These are phyloP conservation scores for Junonia oenone DNA, from an alignment of 2,888 invertebrate genomes.

Conservation along the genomic window DNA sequence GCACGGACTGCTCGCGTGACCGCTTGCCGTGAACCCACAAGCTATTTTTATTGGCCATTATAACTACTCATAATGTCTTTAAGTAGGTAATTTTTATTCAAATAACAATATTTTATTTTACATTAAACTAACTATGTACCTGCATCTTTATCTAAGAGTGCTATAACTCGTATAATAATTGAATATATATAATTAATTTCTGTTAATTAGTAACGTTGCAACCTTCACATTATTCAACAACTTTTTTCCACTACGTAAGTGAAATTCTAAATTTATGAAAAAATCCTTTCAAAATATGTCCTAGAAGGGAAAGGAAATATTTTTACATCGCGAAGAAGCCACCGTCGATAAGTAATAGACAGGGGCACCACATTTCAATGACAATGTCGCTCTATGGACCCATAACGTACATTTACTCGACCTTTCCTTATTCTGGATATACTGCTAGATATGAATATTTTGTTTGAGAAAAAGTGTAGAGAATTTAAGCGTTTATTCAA, in stretches of 20 bases:
- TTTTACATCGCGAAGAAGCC: constrained; percentile 23
- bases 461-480: background rate
- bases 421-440: background rate
- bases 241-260: too few relatives aligned
- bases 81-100: background rate
- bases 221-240: too few relatives aligned
- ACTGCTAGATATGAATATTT: background rate
- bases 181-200: too few relatives aligned
- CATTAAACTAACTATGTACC: background rate
- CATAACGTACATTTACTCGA: constrained; percentile 6
- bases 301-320: constrained; percentile 41
- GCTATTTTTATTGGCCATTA: constrained; percentile 10
- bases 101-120: background rate
- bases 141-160: background rate
- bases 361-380: constrained; percentile 63
- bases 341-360: constrained; percentile 34
- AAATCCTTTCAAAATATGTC: constrained; percentile 31
- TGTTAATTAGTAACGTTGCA: too few relatives aligned
- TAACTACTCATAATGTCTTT: background rate
- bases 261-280: background rate
- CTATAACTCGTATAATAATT: background rate
- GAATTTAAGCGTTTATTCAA: background rate
- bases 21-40: background rate
- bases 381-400: constrained; percentile 49
- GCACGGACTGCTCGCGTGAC: constrained; percentile 6